A percentile compares a stretch with the other conserved stretches of the same genome.
Evolutionary conservation across 2,113 vertebrate genomes (phyloP).

Genomic region (Oncorhynchus kisutch): DNA sequence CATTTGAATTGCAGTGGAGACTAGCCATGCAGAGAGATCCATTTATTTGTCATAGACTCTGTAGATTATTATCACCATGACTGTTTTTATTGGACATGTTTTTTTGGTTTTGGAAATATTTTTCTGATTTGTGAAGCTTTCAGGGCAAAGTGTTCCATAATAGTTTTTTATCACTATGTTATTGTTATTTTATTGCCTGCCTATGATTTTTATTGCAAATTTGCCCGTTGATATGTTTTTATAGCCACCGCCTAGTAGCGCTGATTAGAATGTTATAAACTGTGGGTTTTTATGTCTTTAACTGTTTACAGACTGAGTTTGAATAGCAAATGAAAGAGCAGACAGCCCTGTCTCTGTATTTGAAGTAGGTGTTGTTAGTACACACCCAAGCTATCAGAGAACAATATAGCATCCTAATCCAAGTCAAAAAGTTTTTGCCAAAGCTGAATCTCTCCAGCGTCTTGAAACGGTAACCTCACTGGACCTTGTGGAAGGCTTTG

Average conservation of each 20-base stretch:
- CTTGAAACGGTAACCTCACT: too few species aligned
- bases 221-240: background rate
- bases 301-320: background rate
- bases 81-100: conserved; percentile 1
- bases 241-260: conserved; percentile 3
- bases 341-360: too few species aligned
- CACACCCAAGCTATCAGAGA: too few species aligned
- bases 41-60: conserved; percentile 25
- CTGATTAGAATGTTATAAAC: background rate
- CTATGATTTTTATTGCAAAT: conserved; percentile 12
- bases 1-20: conserved; percentile 43
- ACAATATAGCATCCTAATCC: too few species aligned
- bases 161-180: conserved; percentile 17
- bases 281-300: background rate
- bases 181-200: conserved; percentile 21
- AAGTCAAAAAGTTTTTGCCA: too few species aligned
- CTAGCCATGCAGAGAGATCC: conserved; percentile 23
- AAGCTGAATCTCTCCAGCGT: too few species aligned
- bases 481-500: too few species aligned
- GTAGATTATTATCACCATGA: conserved; percentile 6
- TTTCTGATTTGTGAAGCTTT: conserved; percentile 14
- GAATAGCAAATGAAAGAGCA: too few species aligned
- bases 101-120: conserved; percentile 1
- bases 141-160: conserved; percentile 3
- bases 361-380: too few species aligned